These are phyloP conservation scores for Luscinia luscinia DNA, from an alignment of 2,797 vertebrate genomes.

Conservation along the genomic window DNA sequence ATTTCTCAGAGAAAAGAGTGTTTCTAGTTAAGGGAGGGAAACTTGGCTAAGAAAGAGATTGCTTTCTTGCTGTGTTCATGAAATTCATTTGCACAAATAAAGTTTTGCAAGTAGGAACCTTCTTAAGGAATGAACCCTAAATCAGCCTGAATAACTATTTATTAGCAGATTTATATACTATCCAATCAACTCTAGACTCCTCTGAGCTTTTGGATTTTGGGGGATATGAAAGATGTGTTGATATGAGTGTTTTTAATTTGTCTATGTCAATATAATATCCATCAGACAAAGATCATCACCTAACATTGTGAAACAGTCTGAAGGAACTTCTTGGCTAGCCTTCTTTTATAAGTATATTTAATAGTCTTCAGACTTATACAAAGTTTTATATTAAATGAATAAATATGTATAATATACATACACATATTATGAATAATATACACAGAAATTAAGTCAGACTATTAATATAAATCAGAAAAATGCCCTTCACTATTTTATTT, in stretches of 20 bases:
- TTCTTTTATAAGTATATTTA: not conserved
- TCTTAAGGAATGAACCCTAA: not conserved
- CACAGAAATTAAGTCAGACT: not conserved
- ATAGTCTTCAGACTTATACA: not conserved
- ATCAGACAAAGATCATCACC: not conserved
- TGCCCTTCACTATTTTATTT: not conserved
- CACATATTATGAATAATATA: no score
- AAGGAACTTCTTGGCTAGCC: not conserved
- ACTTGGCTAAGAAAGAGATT: not conserved
- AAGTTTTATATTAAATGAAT: not conserved
- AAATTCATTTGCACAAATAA: slow-evolving; percentile 2
- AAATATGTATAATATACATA: not conserved
- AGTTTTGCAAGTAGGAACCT: not conserved
- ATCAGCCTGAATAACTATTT: not conserved
- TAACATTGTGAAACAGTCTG: not conserved
- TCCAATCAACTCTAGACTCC: not conserved
- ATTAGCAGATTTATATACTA: not conserved
- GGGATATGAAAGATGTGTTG: not conserved
- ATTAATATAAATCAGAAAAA: not conserved
- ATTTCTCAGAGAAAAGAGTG: not conserved
- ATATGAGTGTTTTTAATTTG: not conserved
- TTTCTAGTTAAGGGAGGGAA: not conserved
- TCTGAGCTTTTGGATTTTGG: not conserved
- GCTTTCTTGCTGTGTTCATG: not conserved
- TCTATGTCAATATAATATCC: not conserved